Evolutionary conservation across 2,888 invertebrate genomes (phyloP), one percentile per base, ranked within the genome.

Genomic region (Mimachlamys varia): DNA sequence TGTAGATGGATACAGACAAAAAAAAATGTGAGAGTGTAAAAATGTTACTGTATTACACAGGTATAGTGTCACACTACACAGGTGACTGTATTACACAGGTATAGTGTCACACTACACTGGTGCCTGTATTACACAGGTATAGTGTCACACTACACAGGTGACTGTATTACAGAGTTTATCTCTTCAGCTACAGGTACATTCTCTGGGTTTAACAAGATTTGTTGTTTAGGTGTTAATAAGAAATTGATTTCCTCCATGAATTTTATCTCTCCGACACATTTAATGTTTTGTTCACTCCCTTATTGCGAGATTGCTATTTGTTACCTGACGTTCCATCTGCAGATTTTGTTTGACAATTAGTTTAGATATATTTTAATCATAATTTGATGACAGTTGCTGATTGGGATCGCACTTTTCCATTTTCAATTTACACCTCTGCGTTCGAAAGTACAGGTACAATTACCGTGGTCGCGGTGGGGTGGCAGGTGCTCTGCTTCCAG

Each of bases 331-430:
- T 76, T 76, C 76, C 76, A 76, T 76, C 76, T 76, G 76, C 76
- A 76, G 33, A 33, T 76, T 27, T 33, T 19, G 7, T 22, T 76
- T 10, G 76, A 76, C 76, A 76, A 76, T 76, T 76, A 76, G 58
- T 76, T 76, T 76, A 33, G 76, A 76, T 76, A 76, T 76, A 76
- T 76, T 76, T 19, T 33, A 22, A 76, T 76, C 76, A 76, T 76
- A 76, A 76, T 76, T 76, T 76, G 76, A 76, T 76, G 76, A 76
- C 76, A 76, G 76, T 33, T 76, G 76, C 13, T 33, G 76, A 76
- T 76, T 76, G 0, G 22, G 76, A 76, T 27, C 76, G 33, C 76
- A 33, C 33, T 76, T 76, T 33, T 17, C 76, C 76, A 76, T 76
- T 76, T 76, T 76, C 76, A 76, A 76, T 76, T 76, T 76, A 33